Base-by-base conservation (phyloP, 1,140 invertebrate genomes). In the Anastatus disparis region DNA sequence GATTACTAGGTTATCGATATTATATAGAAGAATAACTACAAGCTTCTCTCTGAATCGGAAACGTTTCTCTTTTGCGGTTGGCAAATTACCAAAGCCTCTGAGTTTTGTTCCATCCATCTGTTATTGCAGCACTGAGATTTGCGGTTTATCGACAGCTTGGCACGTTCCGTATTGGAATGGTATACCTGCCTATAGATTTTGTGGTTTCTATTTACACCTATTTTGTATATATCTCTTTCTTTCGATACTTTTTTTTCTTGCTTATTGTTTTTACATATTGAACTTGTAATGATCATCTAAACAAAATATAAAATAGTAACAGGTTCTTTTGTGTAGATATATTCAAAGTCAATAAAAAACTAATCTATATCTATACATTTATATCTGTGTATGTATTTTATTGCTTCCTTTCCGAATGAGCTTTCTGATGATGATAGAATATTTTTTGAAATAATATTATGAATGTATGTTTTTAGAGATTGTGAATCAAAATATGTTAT, bases 111-210 rank as follows among this genome's bases (percentile, higher is more conserved):
- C 59, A 50, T 50, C 24, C 42, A 35, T 50, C n/a, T 22, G 26
- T 15, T 46, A 46, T 56, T 35, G 4, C 64, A 13, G 35, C n/a
- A n/a, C n/a, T n/a, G 52, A 56, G 40, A 66, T 66, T 56, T 66
- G 52, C 52, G 64, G 52, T 66, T n/a, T 29, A 9, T 55, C 38
- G 52, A 42, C 63, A 65, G 35, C 48, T 65, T 53, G 50, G 31
- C 50, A 42, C 50, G 63, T 65, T 53, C 50, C 48, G 17, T 65
- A 65, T 65, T 53, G 63, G 55, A 13, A n/a, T n/a, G n/a, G n/a
- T n/a, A n/a, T n/a, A n/a, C n/a, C n/a, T n/a, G n/a, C n/a, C n/a
- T 24, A 27, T 8, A 17, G 22, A 58, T 3, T 31, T 17, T 65
- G 63, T 38, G 63, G 63, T 65, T 65, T 65, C 50, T 53, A 15